Evolutionary conservation across 2,888 invertebrate genomes (phyloP), one percentile per base, ranked within the genome.

Genomic region (Oconnorella tubifera): DNA sequence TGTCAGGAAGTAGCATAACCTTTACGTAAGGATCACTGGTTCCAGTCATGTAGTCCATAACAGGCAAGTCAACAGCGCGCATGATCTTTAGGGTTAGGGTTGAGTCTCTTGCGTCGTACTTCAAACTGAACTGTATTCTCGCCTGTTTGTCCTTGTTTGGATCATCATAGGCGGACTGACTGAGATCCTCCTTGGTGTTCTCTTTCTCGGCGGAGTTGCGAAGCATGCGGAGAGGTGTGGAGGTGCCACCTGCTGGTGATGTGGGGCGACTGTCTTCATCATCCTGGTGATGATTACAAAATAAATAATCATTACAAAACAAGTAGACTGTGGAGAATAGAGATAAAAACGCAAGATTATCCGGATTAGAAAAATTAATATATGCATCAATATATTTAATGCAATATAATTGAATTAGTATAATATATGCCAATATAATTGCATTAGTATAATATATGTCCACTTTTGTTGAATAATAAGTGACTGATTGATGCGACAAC

Each of bases 11-110:
- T 53, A 80, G 73, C 71, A 79, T 72, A 63, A 79, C 78, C 74
- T 78, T 78, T 56, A 79, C 79, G 70, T 79, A 80, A 56, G 79
- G 80, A 71, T 80, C 80, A 72, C 78, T 78, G 57, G 80, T 79
- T 51, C 79, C 79, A 0, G 79, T 75, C 62, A 80, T 74, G 68
- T 80, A 77, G 70, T 81, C 81, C 71, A 80, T 81, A 58, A 80
- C 80, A 14, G 78, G 78, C 58, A 81, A 71, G 55, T 76, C 75
- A 56, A 70, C 73, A 61, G 79, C 79, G 70, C 77, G 75, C 59
- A 79, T 70, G 57, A 80, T 74, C 70, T 76, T 75, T 66, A 80
- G 68, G 19, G 76, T 76, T 64, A 80, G 72, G 55, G 79, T 80
- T 64, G 76, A 69, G 29, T 75, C 74, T 68, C 75, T 77, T 67